Conservation (phyloP, 2,113 vertebrate genomes). For the Phalacrocorax carbo region DNA sequence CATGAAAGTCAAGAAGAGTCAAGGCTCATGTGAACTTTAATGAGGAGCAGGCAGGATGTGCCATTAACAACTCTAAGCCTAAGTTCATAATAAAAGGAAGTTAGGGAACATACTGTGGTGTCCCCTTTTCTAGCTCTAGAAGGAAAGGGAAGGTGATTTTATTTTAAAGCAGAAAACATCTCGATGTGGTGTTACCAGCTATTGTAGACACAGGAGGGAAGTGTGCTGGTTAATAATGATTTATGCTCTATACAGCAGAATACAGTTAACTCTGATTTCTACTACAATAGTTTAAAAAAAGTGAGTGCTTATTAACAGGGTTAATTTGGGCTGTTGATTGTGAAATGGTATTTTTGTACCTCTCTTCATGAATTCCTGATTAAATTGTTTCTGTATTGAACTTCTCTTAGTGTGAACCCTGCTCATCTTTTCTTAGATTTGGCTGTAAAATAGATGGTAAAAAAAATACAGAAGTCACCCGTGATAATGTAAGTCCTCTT, state of each 20-base stretch:
- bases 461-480: background rate
- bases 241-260: background rate
- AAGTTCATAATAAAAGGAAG: background rate
- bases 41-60: background rate
- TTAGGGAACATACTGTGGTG: background rate
- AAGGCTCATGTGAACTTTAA: background rate
- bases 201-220: background rate
- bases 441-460: background rate
- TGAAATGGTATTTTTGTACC: background rate
- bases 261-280: constrained; percentile 24
- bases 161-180: background rate
- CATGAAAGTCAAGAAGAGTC: background rate
- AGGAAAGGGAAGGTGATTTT: background rate
- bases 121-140: background rate
- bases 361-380: background rate
- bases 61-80: background rate
- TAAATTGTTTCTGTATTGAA: constrained; percentile 8
- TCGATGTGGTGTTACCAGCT: constrained; percentile 30
- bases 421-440: background rate
- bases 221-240: background rate
- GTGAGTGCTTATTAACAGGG: background rate
- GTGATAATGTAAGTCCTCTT: background rate
- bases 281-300: background rate
- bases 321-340: background rate
- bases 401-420: background rate